Percentiles rank a stretch among this genome's conserved stretches.
These are phyloP conservation scores for Micropoecilia bifurca DNA, from an alignment of 2,797 vertebrate genomes.

Conservation along the genomic window DNA sequence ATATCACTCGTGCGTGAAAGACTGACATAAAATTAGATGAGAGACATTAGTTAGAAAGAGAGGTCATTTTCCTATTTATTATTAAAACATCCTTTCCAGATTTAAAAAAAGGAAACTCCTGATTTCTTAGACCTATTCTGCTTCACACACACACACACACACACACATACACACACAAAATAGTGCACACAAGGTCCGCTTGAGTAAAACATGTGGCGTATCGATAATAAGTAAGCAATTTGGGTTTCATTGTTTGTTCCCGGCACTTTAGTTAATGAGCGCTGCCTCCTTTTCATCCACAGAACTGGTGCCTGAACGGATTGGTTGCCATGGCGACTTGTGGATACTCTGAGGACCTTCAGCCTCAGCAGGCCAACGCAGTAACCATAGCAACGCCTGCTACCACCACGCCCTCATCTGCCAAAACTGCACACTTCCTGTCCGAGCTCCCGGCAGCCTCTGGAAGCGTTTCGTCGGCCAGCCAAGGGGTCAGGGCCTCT, in stretches of 20 bases:
- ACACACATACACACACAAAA: not conserved
- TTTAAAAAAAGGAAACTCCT: conserved; percentile 63
- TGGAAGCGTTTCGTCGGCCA: conserved; percentile 59
- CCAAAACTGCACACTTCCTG: conserved; percentile 83
- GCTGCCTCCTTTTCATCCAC: conserved; percentile 45
- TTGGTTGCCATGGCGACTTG: conserved; percentile 89
- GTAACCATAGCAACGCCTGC: conserved; percentile 77
- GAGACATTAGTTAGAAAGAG: not conserved
- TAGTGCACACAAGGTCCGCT: not conserved
- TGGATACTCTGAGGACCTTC: conserved; percentile 89
- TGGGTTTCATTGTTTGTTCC: conserved; percentile 11
- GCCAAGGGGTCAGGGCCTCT: conserved; percentile 61
- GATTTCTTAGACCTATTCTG: conserved; percentile 58
- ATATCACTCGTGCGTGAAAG: too few relatives aligned
- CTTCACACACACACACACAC: conserved; percentile 9
- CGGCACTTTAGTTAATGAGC: conserved; percentile 41
- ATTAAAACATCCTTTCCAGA: not conserved
- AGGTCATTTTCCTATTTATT: not conserved
- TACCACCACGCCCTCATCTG: conserved; percentile 76
- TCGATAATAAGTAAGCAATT: conserved; percentile 5
- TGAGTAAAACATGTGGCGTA: not conserved
- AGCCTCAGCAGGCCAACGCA: conserved; percentile 82
- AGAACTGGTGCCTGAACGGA: conserved; percentile 67
- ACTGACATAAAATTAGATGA: too few relatives aligned
- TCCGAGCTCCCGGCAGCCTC: conserved; percentile 81